Evolutionary conservation across 2,888 invertebrate genomes (phyloP), one percentile per base, ranked within the genome.

Genomic region (Syritta pipiens): DNA sequence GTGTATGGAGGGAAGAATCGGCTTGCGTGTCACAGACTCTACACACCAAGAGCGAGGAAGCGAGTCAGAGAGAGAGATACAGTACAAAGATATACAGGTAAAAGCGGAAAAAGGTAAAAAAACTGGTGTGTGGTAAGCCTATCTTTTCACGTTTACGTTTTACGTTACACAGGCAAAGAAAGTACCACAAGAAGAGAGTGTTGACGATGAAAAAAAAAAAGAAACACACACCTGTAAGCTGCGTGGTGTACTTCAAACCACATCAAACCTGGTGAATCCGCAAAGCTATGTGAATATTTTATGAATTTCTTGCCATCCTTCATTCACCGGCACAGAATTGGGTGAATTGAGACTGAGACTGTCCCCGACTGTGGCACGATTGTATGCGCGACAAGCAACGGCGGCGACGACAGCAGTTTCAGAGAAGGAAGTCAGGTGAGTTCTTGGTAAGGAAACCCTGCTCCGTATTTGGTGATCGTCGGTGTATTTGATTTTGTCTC

Each of bases 51-150:
- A 9, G 37, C 7, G 37, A 37, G 37, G 37, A 37, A 37, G 37
- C 14, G 17, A 37, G 37, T 17, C 37, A 6, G 30, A 44, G 49
- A 67, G 62, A 14, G 46, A 62, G 40, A 17, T 28, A 28, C 9
- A 28, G 9, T 22, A 44, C 10, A 0, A 60, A 57, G 9, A 5
- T 12, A 44, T 37, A 60, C 46, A 46, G 71, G 65, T 63, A 71
- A 65, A 69, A 59, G 53, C 51, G 67, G 60, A 60, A 74, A 71
- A 55, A 74, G 67, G 72, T 67, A 74, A 42, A 42, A 62, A n/a
- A 53, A 24, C 44, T 19, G 35, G 44, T 53, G 35, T 48, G 49
- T 77, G 57, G 59, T 65, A 49, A 12, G n/a, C 12, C 22, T 4
- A 24, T 24, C 22, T 20, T 24, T 40, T n/a, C n/a, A n/a, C 42